phyloP scores from a whole-genome alignment of 1,140 invertebrate genomes.

The Aleiodes sp. region DNA sequence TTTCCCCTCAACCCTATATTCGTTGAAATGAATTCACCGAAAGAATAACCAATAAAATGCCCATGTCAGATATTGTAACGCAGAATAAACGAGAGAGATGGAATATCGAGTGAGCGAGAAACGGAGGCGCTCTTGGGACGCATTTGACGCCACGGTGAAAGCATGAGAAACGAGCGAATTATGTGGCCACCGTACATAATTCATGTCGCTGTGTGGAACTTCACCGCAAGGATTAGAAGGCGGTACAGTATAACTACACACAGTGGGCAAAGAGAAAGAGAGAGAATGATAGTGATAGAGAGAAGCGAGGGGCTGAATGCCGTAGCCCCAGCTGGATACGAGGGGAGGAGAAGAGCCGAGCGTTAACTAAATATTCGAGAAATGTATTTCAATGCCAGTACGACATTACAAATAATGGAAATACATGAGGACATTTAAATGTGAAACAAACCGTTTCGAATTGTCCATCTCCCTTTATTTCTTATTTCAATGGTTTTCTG shows the following conservation, averaged over 20 bases:
- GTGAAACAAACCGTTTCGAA: conserved; percentile 28
- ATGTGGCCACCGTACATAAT: conserved; percentile 53
- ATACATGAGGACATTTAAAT: conserved; percentile 24
- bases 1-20: no score
- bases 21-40: no score
- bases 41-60: no score
- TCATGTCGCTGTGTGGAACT: conserved; percentile 37
- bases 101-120: conserved; percentile 38
- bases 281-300: not conserved
- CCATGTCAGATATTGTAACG: conserved; percentile 33
- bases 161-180: conserved; percentile 52
- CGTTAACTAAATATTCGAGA: conserved; percentile 25
- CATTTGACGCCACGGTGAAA: conserved; percentile 41
- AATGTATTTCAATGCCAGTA: conserved; percentile 12
- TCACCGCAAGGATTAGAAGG: conserved; percentile 41
- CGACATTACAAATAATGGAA: conserved; percentile 10
- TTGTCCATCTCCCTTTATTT: conserved; percentile 9
- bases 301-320: not conserved
- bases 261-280: no score
- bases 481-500: not conserved
- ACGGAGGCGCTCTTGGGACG: not conserved
- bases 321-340: not conserved
- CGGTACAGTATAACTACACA: not conserved
- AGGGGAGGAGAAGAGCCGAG: no score
- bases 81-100: not conserved